A percentile compares a stretch with the other conserved stretches of the same genome.
phyloP scores from a whole-genome alignment of 2,113 vertebrate genomes.

The Typhlomys cinereus region DNA sequence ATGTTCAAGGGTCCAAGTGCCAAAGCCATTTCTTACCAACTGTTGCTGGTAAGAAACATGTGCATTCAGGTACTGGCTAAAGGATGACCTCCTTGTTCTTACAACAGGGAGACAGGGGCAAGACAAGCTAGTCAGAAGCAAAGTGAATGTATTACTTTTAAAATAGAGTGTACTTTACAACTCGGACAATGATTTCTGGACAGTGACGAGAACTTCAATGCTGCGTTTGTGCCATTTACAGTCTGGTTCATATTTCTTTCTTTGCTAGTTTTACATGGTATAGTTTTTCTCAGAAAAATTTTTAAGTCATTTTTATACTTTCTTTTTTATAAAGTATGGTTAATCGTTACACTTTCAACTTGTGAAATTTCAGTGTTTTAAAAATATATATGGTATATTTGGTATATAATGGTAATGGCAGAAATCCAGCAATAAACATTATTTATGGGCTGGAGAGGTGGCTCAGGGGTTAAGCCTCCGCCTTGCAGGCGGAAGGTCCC shows the following conservation, averaged over 20 bases:
- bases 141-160: constrained; percentile 41
- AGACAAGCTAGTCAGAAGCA: constrained; percentile 46
- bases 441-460: too few species aligned
- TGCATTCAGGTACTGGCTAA: constrained; percentile 54
- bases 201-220: constrained; percentile 42
- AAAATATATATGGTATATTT: too few species aligned
- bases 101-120: constrained; percentile 17
- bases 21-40: constrained; percentile 77
- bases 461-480: too few species aligned
- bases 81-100: constrained; percentile 23
- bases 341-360: constrained; percentile 47
- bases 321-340: constrained; percentile 68
- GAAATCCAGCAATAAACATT: constrained; percentile 79
- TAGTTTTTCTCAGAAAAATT: constrained; percentile 68
- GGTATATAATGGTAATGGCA: constrained; percentile 69
- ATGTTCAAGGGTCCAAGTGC: constrained; percentile 66
- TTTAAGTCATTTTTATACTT: constrained; percentile 74
- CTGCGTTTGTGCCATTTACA: constrained; percentile 65
- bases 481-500: too few species aligned
- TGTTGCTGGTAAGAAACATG: too few species aligned
- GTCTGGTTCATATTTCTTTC: constrained; percentile 66
- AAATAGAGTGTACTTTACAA: constrained; percentile 32
- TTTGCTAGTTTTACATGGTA: constrained; percentile 57
- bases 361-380: constrained; percentile 67
- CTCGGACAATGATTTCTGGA: constrained; percentile 16